A percentile compares a stretch with the other conserved stretches of the same genome.
Evolutionary conservation across 2,113 vertebrate species (phyloP).

Genomic region (Phyllostomus discolor): DNA sequence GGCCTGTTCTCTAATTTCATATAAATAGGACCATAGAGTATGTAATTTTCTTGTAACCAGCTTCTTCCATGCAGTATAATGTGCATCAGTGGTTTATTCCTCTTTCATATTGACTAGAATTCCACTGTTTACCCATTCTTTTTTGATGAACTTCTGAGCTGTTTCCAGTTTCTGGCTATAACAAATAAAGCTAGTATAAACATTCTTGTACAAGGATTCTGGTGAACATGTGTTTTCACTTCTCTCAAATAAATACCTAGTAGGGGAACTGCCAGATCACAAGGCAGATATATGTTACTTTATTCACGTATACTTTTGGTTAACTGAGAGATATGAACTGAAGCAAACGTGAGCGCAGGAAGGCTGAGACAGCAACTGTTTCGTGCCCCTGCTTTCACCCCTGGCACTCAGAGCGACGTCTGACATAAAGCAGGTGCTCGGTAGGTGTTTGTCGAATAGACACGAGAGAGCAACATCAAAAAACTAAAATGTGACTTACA

Average conservation of each 20-base stretch:
- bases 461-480: not conserved
- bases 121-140: not conserved
- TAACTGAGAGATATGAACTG: not conserved
- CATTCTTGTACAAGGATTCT: not conserved
- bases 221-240: not conserved
- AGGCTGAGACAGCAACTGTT: not conserved
- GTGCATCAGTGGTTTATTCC: not conserved
- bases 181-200: conserved; percentile 22
- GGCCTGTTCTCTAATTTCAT: not conserved
- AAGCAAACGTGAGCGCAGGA: not conserved
- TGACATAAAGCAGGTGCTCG: not conserved
- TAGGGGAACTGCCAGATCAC: not conserved
- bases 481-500: not conserved
- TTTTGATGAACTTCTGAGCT: not conserved
- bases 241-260: not conserved
- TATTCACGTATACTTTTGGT: conserved; percentile 1
- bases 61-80: not conserved
- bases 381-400: not conserved
- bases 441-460: not conserved
- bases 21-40: not conserved
- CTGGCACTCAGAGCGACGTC: not conserved
- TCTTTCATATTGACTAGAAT: not conserved
- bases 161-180: not conserved
- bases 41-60: not conserved
- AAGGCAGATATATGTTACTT: not conserved